phyloP scores from a whole-genome alignment of 2,113 vertebrate genomes.

The Leuciscus idus region DNA sequence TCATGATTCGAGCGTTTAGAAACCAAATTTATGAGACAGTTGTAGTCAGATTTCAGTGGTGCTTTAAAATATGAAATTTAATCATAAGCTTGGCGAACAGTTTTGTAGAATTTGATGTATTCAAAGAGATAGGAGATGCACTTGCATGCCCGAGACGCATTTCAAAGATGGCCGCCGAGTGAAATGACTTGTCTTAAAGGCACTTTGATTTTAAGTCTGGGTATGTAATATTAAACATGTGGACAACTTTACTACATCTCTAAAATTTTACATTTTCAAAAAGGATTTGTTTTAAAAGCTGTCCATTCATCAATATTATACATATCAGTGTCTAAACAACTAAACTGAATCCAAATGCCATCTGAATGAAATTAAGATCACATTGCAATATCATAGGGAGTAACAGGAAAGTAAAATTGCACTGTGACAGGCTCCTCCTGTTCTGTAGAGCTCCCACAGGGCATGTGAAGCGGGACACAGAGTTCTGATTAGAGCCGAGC shows the following conservation, averaged over 20 bases:
- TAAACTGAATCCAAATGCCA: not conserved
- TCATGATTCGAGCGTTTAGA: no score
- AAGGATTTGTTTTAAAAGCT: not conserved
- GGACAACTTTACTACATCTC: not conserved
- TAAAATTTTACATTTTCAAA: not conserved
- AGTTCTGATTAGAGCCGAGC: conserved; percentile 9
- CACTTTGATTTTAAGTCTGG: not conserved
- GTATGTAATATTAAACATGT: not conserved
- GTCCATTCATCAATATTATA: not conserved
- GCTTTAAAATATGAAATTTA: not conserved
- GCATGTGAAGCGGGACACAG: not conserved
- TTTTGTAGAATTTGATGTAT: no score
- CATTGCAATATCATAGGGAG: not conserved
- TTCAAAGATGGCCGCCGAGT: no score
- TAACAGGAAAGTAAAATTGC: not conserved
- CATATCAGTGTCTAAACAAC: not conserved
- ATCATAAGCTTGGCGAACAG: no score
- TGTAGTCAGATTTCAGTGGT: not conserved
- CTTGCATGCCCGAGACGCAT: no score
- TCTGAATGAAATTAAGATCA: not conserved
- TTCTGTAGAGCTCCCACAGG: not conserved
- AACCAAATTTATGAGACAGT: no score
- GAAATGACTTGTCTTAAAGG: no score
- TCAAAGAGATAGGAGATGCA: no score
- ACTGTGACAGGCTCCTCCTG: not conserved